phyloP scores from a whole-genome alignment of 2,113 vertebrate species.

The Psilopogon haemacephalus region DNA sequence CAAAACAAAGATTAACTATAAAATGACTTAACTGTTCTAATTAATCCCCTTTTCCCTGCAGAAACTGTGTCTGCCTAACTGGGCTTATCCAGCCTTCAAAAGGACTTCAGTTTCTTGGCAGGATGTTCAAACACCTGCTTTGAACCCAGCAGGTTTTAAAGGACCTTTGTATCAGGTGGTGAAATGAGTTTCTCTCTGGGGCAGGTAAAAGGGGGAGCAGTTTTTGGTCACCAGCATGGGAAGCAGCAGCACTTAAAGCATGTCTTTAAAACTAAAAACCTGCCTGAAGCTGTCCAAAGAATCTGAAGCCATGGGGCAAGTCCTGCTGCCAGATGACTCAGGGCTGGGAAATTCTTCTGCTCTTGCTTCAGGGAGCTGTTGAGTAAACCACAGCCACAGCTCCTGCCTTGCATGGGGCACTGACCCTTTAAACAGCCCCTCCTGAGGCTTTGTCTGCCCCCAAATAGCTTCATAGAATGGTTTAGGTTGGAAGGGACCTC shows the following conservation, averaged over 20 bases:
- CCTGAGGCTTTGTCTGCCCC: too few relatives aligned
- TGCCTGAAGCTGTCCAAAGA: neutral
- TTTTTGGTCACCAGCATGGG: rapidly evolving
- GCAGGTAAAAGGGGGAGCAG: neutral
- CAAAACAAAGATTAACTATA: neutral
- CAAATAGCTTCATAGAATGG: too few relatives aligned
- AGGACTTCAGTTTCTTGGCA: neutral
- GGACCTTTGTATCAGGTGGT: neutral
- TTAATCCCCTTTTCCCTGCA: slow-evolving; percentile 5
- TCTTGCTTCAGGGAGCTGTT: neutral
- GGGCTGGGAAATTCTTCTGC: neutral
- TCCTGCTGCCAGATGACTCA: neutral
- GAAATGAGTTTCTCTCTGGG: neutral
- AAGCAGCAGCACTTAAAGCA: neutral
- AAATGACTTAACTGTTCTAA: neutral
- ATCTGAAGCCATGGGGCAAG: neutral
- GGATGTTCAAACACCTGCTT: neutral
- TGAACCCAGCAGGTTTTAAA: neutral
- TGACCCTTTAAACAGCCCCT: too few relatives aligned
- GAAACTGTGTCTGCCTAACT: neutral
- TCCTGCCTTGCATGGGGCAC: neutral
- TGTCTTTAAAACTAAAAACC: neutral
- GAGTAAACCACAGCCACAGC: neutral
- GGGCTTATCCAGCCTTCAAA: neutral
- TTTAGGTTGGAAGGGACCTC: too few relatives aligned